These are phyloP conservation scores for Cariama cristata DNA, from an alignment of 2,113 vertebrate genomes.

Conservation along the genomic window DNA sequence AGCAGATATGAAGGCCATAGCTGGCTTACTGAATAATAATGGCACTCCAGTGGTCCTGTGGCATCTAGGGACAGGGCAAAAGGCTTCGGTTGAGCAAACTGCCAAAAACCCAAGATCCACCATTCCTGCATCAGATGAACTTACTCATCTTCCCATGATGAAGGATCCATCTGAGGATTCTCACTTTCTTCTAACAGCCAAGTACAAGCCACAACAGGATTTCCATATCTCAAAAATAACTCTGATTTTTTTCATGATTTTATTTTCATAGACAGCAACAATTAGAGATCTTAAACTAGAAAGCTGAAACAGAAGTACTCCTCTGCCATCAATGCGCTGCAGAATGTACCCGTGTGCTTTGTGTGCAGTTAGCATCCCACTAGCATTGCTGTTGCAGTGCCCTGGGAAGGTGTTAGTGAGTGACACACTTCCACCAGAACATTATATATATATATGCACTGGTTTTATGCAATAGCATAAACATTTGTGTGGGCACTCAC, in stretches of 20 bases:
- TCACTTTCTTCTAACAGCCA: neutral
- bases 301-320: neutral
- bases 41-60: neutral
- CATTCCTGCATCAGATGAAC: neutral
- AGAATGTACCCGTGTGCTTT: accelerated
- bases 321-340: neutral
- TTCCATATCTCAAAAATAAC: neutral
- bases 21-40: neutral
- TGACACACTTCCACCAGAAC: neutral
- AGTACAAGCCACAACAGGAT: neutral
- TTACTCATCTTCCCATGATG: neutral
- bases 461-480: neutral
- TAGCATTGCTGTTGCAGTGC: neutral
- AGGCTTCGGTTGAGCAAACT: neutral
- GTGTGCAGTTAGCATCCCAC: neutral
- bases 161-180: neutral
- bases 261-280: neutral
- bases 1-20: neutral
- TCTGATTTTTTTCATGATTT: accelerated
- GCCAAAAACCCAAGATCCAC: accelerated
- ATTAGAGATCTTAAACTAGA: neutral
- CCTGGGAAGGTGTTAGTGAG: neutral
- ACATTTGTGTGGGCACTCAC: neutral
- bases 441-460: too few relatives aligned
- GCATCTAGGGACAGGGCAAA: neutral